Evolutionary conservation across 2,113 vertebrate species (phyloP).

Genomic region (Oreochromis aureus): DNA sequence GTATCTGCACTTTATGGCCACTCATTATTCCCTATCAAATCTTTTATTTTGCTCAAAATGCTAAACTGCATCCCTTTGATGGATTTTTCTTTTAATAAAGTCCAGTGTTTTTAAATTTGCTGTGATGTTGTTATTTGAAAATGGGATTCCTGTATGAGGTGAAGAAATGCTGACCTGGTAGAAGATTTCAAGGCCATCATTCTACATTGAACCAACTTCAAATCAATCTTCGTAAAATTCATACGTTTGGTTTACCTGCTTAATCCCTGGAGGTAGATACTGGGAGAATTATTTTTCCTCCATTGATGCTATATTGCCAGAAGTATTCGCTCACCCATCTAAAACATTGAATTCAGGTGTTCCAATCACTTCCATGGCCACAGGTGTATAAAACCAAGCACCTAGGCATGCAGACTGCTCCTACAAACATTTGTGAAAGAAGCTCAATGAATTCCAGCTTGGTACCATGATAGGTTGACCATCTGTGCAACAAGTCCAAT

Average conservation of each 20-base stretch:
- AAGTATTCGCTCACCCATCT: not conserved
- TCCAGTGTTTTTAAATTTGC: not conserved
- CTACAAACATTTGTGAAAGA: not conserved
- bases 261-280: not conserved
- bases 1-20: slow-evolving; percentile 18
- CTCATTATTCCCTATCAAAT: not conserved
- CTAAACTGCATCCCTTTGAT: not conserved
- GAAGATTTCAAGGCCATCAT: not conserved
- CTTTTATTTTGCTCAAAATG: not conserved
- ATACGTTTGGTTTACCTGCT: not conserved
- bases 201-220: not conserved
- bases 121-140: not conserved
- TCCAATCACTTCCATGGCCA: not conserved
- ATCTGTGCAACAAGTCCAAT: not conserved
- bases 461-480: not conserved
- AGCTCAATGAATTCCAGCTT: not conserved
- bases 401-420: fast-evolving
- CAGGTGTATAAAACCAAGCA: not conserved
- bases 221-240: not conserved
- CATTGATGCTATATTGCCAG: not conserved
- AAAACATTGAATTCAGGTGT: not conserved
- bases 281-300: not conserved
- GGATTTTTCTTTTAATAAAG: slow-evolving; percentile 47
- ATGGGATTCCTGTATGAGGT: not conserved
- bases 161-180: not conserved